Percentiles rank a stretch among this genome's conserved stretches.
phyloP scores from a whole-genome alignment of 23 tunicate genomes.

The Phallusia fumigata region DNA sequence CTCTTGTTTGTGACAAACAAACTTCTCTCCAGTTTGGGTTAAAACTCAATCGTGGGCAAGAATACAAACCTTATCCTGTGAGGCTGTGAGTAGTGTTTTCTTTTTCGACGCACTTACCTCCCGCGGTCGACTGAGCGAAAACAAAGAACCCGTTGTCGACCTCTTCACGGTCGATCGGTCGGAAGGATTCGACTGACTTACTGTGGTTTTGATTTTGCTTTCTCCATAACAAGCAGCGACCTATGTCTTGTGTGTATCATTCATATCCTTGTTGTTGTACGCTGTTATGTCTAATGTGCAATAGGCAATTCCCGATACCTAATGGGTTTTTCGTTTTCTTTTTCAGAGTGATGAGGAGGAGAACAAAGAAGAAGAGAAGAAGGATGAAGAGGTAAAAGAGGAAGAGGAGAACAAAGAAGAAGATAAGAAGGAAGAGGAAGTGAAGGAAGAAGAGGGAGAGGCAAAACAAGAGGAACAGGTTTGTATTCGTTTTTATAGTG shows the following conservation, averaged over 20 bases:
- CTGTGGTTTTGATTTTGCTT: neutral
- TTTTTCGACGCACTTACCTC: neutral
- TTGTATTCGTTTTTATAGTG: neutral
- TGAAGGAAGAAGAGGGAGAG: neutral
- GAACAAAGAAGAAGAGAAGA: neutral
- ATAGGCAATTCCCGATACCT: too few species aligned
- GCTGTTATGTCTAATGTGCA: too few species aligned
- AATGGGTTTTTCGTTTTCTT: neutral
- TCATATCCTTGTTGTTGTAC: too few species aligned
- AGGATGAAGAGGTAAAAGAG: neutral
- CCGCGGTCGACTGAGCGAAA: neutral
- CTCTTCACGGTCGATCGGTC: neutral
- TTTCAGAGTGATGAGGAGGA: neutral
- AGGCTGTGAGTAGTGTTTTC: too few species aligned
- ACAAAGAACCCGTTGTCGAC: neutral
- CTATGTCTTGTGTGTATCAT: neutral
- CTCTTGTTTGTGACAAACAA: too few species aligned
- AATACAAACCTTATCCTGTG: too few species aligned
- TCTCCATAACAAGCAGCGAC: neutral
- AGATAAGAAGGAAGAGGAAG: neutral
- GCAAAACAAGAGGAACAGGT: neutral
- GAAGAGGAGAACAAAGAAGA: neutral
- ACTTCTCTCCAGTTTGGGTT: too few species aligned
- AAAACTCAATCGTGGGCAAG: too few species aligned
- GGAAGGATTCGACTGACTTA: neutral